These are phyloP conservation scores for Unio pictorum DNA, from an alignment of 2,888 invertebrate species.

Conservation along the genomic window DNA sequence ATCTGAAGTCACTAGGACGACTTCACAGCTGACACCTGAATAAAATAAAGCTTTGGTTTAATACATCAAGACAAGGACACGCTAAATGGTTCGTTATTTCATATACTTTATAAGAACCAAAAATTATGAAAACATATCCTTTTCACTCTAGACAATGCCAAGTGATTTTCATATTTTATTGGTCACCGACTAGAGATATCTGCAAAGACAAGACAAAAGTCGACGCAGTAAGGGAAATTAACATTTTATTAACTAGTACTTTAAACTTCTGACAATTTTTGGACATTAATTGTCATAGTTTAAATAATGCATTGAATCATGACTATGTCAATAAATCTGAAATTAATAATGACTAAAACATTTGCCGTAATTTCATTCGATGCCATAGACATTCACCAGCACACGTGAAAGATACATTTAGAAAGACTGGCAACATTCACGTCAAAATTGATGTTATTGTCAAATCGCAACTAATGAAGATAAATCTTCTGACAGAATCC, in stretches of 20 bases:
- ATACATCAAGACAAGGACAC: slow-evolving; percentile 1
- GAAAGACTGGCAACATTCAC: too few species aligned
- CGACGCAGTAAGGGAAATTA: slow-evolving; percentile 4
- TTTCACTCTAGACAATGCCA: slow-evolving; percentile 9
- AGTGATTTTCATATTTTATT: slow-evolving; percentile 6
- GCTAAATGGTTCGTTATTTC: slow-evolving; percentile 1
- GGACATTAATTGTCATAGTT: too few species aligned
- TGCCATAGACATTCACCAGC: too few species aligned
- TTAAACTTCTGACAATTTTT: not conserved
- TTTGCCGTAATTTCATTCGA: too few species aligned
- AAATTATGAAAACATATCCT: not conserved
- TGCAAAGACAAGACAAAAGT: slow-evolving; percentile 3
- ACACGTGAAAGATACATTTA: too few species aligned
- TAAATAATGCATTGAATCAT: too few species aligned
- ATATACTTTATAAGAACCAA: not conserved
- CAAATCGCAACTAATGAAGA: too few species aligned
- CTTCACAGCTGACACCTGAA: not conserved
- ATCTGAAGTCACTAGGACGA: not conserved
- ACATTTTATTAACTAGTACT: slow-evolving; percentile 4
- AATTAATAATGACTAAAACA: too few species aligned
- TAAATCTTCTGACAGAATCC: too few species aligned
- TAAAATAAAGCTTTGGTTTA: not conserved
- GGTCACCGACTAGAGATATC: not conserved
- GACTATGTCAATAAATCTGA: too few species aligned
- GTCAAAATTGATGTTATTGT: too few species aligned